phyloP scores from a whole-genome alignment of 2,888 invertebrate species.

The Drosophila lutescens region DNA sequence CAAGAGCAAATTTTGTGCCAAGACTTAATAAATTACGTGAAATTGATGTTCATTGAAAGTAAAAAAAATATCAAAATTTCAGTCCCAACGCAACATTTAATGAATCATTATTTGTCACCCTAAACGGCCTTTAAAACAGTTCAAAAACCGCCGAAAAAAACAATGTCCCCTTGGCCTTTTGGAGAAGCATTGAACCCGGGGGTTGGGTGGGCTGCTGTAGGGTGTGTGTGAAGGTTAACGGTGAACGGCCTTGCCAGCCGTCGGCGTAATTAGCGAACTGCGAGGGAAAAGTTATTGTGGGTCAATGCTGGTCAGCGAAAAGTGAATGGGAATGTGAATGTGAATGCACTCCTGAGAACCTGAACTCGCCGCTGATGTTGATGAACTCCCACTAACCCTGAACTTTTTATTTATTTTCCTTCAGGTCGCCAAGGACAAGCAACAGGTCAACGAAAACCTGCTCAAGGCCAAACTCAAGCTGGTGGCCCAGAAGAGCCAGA shows the following conservation, averaged over 20 bases:
- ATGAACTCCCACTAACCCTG: slow-evolving; percentile 45
- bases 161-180: slow-evolving; percentile 18
- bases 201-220: slow-evolving; percentile 8
- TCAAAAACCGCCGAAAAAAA: slow-evolving; percentile 53
- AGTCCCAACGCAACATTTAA: background rate
- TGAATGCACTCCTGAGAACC: slow-evolving; percentile 24
- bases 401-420: slow-evolving; percentile 3
- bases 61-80: background rate
- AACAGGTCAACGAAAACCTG: slow-evolving; percentile 75
- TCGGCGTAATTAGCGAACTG: slow-evolving; percentile 60
- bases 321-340: slow-evolving; percentile 48
- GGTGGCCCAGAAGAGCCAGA: slow-evolving; percentile 66
- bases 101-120: slow-evolving; percentile 22
- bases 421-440: slow-evolving; percentile 68
- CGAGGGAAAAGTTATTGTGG: slow-evolving; percentile 64
- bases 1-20: too few species aligned
- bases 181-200: slow-evolving; percentile 57
- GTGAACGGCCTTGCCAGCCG: slow-evolving; percentile 68
- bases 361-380: slow-evolving; percentile 10
- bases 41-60: background rate
- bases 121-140: slow-evolving; percentile 42
- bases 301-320: slow-evolving; percentile 52
- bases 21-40: too few species aligned
- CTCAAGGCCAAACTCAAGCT: slow-evolving; percentile 78
- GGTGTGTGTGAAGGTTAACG: slow-evolving; percentile 66